Conservation (phyloP, 2,113 vertebrate species). For the Xenus cinereus region DNA sequence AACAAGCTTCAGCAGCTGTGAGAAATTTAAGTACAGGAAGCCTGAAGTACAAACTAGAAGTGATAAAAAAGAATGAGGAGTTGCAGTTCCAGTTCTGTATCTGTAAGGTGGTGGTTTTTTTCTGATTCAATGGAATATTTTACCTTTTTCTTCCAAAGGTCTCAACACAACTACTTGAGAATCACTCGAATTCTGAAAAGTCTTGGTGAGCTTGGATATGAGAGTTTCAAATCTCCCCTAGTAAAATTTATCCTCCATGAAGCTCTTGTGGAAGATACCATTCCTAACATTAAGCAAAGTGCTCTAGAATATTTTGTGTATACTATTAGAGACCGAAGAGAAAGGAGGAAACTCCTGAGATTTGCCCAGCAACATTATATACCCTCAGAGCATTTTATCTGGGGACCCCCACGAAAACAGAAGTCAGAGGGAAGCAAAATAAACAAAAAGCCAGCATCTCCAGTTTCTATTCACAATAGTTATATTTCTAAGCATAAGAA, state of each 20-base stretch:
- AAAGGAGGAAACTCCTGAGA: slow-evolving; percentile 88
- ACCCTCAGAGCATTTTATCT: slow-evolving; percentile 91
- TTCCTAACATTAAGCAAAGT: slow-evolving; percentile 94
- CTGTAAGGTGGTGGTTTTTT: neutral
- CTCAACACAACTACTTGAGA: slow-evolving; percentile 97
- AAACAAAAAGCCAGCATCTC: slow-evolving; percentile 60
- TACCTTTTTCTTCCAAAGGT: slow-evolving; percentile 75
- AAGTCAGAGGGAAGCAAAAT: slow-evolving; percentile 66
- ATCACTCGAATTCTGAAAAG: slow-evolving; percentile 98
- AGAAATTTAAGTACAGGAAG: neutral
- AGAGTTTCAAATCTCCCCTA: slow-evolving; percentile 92
- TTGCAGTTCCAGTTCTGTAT: neutral
- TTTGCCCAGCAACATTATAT: slow-evolving; percentile 89
- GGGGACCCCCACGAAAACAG: slow-evolving; percentile 85
- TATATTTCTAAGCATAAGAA: slow-evolving; percentile 68
- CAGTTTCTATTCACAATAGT: slow-evolving; percentile 35
- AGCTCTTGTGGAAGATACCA: slow-evolving; percentile 85
- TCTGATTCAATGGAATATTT: neutral
- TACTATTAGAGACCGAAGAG: slow-evolving; percentile 87
- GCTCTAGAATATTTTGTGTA: slow-evolving; percentile 96
- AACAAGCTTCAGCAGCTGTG: neutral
- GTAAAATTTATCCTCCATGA: slow-evolving; percentile 92
- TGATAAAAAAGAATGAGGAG: neutral
- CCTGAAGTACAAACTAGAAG: neutral
- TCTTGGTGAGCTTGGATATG: slow-evolving; percentile 94